Conservation (phyloP, 2,113 vertebrate genomes). For the Engystomops pustulosus region DNA sequence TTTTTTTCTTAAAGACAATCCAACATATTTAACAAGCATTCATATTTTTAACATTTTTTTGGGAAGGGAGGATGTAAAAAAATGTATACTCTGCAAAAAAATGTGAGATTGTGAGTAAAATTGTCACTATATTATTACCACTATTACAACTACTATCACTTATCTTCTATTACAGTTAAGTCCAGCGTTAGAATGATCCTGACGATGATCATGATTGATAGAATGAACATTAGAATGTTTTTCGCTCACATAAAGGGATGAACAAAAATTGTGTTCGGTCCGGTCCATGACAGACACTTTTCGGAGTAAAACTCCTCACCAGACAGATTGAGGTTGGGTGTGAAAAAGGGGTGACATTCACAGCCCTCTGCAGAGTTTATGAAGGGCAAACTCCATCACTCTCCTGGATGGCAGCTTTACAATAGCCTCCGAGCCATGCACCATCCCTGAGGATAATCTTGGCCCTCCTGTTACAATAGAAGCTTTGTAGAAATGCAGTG, state of each 20-base stretch:
- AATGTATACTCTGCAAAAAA: too few species aligned
- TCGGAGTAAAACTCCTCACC: slow-evolving; percentile 19
- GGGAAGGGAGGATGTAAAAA: too few species aligned
- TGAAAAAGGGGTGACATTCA: slow-evolving; percentile 54
- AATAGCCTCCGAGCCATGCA: slow-evolving; percentile 53
- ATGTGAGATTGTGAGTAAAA: too few species aligned
- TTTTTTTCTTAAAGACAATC: too few species aligned
- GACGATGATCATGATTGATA: too few species aligned
- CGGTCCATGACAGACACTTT: slow-evolving; percentile 9
- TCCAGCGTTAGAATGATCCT: background rate
- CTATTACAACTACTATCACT: too few species aligned
- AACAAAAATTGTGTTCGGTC: slow-evolving; percentile 9
- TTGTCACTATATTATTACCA: too few species aligned
- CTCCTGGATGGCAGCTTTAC: slow-evolving; percentile 52
- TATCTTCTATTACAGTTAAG: too few species aligned
- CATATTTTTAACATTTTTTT: too few species aligned
- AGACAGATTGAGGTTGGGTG: slow-evolving; percentile 53
- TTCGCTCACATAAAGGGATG: too few species aligned
- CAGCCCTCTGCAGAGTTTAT: slow-evolving; percentile 39
- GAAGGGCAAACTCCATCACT: slow-evolving; percentile 50
- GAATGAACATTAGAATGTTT: too few species aligned
- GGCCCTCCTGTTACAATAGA: slow-evolving; percentile 41
- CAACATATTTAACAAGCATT: too few species aligned
- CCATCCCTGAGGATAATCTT: slow-evolving; percentile 49
- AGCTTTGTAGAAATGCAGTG: slow-evolving; percentile 44